phyloP scores from a whole-genome alignment of 53 echinoderm and acorn worm species.

The Echinarachnius parma region DNA sequence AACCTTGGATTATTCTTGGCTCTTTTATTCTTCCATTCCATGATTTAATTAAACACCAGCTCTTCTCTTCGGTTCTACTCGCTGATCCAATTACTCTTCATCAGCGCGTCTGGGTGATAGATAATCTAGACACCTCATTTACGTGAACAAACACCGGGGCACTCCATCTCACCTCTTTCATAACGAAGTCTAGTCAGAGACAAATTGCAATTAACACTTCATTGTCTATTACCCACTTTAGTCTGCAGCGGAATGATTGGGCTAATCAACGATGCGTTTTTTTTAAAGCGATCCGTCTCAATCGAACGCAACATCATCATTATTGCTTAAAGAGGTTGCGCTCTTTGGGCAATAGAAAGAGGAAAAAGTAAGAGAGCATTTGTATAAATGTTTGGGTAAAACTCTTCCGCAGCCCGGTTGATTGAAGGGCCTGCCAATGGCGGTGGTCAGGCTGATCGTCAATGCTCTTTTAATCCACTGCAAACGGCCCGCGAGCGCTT shows the following conservation, averaged over 20 bases:
- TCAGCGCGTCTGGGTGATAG: slow-evolving; percentile 20
- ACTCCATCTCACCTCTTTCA: no score
- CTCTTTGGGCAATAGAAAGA: not conserved
- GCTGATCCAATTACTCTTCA: slow-evolving; percentile 27
- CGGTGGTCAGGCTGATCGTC: slow-evolving; percentile 26
- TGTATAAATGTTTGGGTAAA: no score
- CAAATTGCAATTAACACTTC: slow-evolving; percentile 44
- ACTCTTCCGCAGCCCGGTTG: not conserved
- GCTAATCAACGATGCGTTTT: slow-evolving; percentile 14
- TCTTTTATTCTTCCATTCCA: no score
- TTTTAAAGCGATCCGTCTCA: slow-evolving; percentile 41
- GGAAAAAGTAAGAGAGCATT: not conserved
- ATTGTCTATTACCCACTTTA: slow-evolving; percentile 21
- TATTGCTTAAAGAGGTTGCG: slow-evolving; percentile 28
- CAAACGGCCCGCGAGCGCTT: no score
- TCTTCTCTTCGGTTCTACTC: no score
- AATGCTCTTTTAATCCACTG: slow-evolving; percentile 7
- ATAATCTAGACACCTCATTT: no score
- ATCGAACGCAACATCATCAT: slow-evolving; percentile 30
- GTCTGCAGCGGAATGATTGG: slow-evolving; percentile 3
- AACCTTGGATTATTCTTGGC: no score
- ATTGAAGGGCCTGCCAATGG: slow-evolving; percentile 19
- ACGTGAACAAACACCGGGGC: slow-evolving; percentile 27
- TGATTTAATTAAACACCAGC: no score
- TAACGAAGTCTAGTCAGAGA: slow-evolving; percentile 34